These are phyloP conservation scores for Trichoplusia ni DNA, from an alignment of 1,140 invertebrate species.

Conservation along the genomic window DNA sequence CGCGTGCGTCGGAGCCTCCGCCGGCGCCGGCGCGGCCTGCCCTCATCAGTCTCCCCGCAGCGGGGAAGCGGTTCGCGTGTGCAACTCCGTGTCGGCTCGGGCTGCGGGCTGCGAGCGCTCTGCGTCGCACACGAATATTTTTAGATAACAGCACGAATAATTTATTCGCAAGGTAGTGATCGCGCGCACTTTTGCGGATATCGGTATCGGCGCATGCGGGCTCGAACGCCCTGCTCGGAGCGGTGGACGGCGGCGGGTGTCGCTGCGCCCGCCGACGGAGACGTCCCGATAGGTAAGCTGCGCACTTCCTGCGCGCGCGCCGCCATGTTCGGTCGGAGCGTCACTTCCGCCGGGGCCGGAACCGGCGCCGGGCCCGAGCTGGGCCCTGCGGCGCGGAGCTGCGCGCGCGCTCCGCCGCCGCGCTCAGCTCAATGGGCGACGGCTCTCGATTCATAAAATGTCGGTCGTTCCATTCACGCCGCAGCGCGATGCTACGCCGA, in stretches of 20 bases:
- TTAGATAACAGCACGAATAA: constrained; percentile 79
- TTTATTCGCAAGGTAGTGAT: constrained; percentile 76
- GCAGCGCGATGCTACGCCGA: constrained; percentile 71
- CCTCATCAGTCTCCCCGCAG: constrained; percentile 78
- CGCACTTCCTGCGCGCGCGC: constrained; percentile 79
- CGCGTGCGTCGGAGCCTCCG: constrained; percentile 73
- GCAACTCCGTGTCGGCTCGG: constrained; percentile 57
- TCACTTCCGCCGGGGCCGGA: constrained; percentile 75
- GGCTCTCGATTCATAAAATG: constrained; percentile 80
- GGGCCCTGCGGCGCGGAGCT: constrained; percentile 48
- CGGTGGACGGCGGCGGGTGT: constrained; percentile 41
- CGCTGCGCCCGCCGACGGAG: constrained; percentile 53
- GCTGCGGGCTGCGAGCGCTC: constrained; percentile 58
- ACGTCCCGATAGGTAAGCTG: constrained; percentile 80
- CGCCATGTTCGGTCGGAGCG: constrained; percentile 76
- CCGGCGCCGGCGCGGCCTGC: constrained; percentile 75
- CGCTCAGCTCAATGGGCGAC: constrained; percentile 75
- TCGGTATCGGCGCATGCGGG: constrained; percentile 66
- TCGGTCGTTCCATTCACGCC: constrained; percentile 79
- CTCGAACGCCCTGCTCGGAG: constrained; percentile 45
- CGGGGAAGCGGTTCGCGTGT: constrained; percentile 77
- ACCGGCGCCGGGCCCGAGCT: constrained; percentile 50
- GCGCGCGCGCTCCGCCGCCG: constrained; percentile 45
- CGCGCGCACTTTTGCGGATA: constrained; percentile 73
- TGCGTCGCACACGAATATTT: constrained; percentile 77